phyloP scores from a whole-genome alignment of 2,797 vertebrate genomes.

The Spinus olivaceus region DNA sequence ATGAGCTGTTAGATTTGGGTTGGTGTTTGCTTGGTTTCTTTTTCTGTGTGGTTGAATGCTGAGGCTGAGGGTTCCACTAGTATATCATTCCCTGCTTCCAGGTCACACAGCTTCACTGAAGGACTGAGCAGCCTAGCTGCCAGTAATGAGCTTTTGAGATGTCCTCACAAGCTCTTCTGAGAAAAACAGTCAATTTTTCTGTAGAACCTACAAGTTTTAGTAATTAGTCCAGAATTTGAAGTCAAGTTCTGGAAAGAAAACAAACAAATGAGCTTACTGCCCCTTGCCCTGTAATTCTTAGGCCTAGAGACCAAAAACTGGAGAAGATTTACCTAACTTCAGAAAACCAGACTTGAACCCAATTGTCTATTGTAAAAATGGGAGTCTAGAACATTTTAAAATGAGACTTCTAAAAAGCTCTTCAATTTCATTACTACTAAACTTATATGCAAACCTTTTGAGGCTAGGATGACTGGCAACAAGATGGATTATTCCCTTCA shows the following conservation, averaged over 20 bases:
- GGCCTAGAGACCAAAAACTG: neutral
- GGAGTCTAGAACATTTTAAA: neutral
- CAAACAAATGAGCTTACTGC: neutral
- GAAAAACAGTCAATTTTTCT: neutral
- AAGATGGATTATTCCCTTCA: neutral
- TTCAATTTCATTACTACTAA: neutral
- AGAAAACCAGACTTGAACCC: neutral
- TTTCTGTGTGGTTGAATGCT: neutral
- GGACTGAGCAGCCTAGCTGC: neutral
- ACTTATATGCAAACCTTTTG: neutral
- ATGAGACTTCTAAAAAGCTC: neutral
- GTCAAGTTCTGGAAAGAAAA: neutral
- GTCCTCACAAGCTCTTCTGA: neutral
- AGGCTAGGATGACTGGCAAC: neutral
- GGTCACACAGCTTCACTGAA: neutral
- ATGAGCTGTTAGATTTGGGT: neutral
- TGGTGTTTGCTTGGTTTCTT: neutral
- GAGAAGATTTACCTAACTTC: neutral
- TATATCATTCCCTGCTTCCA: neutral
- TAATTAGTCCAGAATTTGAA: neutral
- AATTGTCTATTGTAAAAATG: neutral
- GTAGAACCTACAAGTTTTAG: neutral
- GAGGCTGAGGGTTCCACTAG: neutral
- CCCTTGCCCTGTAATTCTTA: rapidly evolving
- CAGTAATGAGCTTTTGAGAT: neutral